Percentiles rank a stretch among this genome's conserved stretches.
These are phyloP conservation scores for Argyresthia goedartella DNA, from an alignment of 2,888 invertebrate species.

Conservation along the genomic window DNA sequence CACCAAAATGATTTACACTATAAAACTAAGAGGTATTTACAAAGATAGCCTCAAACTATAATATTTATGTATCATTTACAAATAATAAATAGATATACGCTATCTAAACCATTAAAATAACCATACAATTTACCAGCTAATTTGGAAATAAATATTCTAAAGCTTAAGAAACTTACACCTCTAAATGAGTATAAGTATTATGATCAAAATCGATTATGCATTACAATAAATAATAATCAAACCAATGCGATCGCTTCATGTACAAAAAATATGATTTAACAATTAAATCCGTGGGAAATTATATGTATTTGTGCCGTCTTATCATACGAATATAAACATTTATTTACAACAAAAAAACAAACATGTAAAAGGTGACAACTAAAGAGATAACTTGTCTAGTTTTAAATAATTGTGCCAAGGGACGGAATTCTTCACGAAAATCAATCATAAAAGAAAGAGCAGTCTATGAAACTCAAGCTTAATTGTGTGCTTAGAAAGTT, in stretches of 20 bases:
- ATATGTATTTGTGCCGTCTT: slow-evolving; percentile 9
- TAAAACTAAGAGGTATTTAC: slow-evolving; percentile 50
- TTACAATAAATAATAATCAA: slow-evolving; percentile 25
- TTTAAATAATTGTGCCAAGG: slow-evolving; percentile 40
- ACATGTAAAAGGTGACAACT: slow-evolving; percentile 17
- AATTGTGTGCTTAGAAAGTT: too few species aligned
- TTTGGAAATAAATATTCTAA: slow-evolving; percentile 53
- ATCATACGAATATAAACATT: slow-evolving; percentile 26
- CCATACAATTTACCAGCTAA: slow-evolving; percentile 11
- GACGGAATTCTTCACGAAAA: slow-evolving; percentile 26
- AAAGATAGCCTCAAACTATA: slow-evolving; percentile 54
- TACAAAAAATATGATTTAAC: slow-evolving; percentile 10
- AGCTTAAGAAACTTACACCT: slow-evolving; percentile 41
- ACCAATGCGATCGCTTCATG: slow-evolving; percentile 17
- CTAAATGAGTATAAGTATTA: slow-evolving; percentile 65
- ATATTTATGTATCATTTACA: slow-evolving; percentile 24
- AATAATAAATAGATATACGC: slow-evolving; percentile 21
- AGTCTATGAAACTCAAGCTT: too few species aligned
- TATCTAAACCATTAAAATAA: slow-evolving; percentile 33
- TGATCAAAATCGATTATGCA: slow-evolving; percentile 53
- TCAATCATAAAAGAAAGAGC: too few species aligned
- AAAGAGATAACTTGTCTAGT: slow-evolving; percentile 15
- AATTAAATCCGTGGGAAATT: neutral
- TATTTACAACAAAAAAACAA: slow-evolving; percentile 28
- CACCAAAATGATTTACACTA: neutral